Conservation (phyloP, 30 jellyfish, hydroid and myxozoan species). For the Nemopilema nomurai region DNA sequence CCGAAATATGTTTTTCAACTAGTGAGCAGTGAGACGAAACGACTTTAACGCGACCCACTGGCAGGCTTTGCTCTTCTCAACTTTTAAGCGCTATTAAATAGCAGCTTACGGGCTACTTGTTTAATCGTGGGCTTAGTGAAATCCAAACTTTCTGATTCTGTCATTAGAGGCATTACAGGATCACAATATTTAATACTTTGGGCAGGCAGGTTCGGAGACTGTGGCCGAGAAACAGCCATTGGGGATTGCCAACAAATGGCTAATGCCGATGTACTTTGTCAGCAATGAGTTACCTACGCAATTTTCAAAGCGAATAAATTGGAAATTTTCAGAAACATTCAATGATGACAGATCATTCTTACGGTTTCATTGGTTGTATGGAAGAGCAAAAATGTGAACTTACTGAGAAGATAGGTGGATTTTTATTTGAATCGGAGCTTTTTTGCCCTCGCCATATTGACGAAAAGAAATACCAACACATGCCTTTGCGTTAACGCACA, state of each 20-base stretch:
- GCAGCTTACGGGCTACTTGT: constrained; percentile 54
- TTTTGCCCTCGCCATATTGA: not conserved
- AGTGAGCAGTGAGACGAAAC: constrained; percentile 12
- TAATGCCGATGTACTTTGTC: not conserved
- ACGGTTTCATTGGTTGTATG: not conserved
- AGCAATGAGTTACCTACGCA: not conserved
- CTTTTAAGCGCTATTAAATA: constrained; percentile 60
- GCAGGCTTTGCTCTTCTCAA: constrained; percentile 43
- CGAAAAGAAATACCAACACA: not conserved
- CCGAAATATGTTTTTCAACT: not conserved
- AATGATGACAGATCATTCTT: not conserved
- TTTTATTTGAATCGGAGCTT: not conserved
- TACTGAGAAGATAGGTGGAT: not conserved
- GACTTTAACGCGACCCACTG: constrained; percentile 7
- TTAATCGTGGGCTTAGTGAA: constrained; percentile 71
- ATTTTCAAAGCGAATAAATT: not conserved
- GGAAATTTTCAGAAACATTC: not conserved
- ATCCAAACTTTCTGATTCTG: constrained; percentile 65
- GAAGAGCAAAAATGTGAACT: not conserved
- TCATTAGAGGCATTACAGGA: constrained; percentile 21
- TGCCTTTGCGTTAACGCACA: not conserved
- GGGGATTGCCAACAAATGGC: not conserved
- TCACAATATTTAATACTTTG: not conserved
- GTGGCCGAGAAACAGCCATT: not conserved
- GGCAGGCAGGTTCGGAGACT: constrained; percentile 11